Conservation (phyloP, 2,797 vertebrate genomes). For the Trachops cirrhosus region DNA sequence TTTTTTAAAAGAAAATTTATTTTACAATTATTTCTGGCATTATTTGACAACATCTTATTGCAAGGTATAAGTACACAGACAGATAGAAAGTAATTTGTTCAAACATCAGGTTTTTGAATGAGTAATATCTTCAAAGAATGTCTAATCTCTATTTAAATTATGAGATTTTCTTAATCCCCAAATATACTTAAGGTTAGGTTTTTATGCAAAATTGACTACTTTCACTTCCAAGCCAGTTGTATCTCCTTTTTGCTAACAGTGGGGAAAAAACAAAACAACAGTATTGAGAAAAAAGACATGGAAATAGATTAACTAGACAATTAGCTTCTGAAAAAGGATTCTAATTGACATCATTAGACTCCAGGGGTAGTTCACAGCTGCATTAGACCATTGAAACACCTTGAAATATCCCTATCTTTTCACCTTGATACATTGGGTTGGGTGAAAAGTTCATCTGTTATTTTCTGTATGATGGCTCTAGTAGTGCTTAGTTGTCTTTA, state of each 20-base stretch:
- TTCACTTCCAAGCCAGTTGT: neutral
- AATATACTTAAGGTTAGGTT: neutral
- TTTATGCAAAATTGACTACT: neutral
- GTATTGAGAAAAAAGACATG: neutral
- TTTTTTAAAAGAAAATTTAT: neutral
- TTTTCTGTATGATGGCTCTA: neutral
- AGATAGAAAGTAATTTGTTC: neutral
- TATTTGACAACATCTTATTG: neutral
- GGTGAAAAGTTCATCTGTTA: neutral
- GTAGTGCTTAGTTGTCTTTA: neutral
- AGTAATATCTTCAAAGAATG: neutral
- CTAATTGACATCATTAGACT: neutral
- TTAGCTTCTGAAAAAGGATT: neutral
- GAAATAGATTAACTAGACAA: neutral
- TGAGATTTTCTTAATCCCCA: neutral
- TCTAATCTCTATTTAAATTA: neutral
- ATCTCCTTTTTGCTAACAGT: neutral
- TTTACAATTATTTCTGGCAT: neutral
- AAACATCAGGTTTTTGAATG: neutral
- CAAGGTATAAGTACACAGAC: neutral
- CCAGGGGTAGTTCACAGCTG: neutral
- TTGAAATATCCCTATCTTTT: neutral
- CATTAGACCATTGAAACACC: neutral
- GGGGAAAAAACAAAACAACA: neutral
- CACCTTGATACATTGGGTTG: neutral